Evolutionary conservation across 1,140 invertebrate genomes (phyloP), one percentile per base, ranked within the genome.

Genomic region (Aporrectodea caliginosa): DNA sequence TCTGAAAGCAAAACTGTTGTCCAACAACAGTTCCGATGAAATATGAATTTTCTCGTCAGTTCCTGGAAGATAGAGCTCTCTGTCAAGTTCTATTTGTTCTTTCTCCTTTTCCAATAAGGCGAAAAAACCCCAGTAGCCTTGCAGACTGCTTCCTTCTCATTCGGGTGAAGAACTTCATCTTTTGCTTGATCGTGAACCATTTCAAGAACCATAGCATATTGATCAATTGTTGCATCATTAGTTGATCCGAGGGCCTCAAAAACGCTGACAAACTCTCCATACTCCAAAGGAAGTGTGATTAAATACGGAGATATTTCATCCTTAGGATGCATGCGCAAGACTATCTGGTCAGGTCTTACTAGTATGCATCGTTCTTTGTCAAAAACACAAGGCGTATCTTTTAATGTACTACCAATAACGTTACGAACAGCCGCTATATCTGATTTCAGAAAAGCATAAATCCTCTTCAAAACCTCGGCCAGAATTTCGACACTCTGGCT

Each of bases 241-340:
- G 43, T 58, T 27, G 80, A 82, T 58, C 85, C 85, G 70, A 86
- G 76, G n/a, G 30, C 1, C 27, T 75, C 34, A 81, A 86, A 85
- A 6, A 85, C n/a, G 6, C 81, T 35, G 75, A 78, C 81, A 81
- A 80, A 82, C 22, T 77, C 34, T 35, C 80, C 82, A 74, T 80
- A 84, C 2, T 81, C 58, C 16, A 73, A 6, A 0, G 85, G 85
- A 43, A 78, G 71, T 78, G 81, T 78, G 68, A 80, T 75, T 14
- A 86, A 71, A 58, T 80, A 83, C 1, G 81, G 84, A 27, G 69
- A 70, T 30, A 85, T 85, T 70, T 81, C 79, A 68, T 84, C 81
- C 0, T 68, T 30, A 31, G 76, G 29, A 14, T 68, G 78, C 33
- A 84, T 81, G 1, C 81, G 29, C 0, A 81, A 82, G 22, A 84